A percentile compares a stretch with the other conserved stretches of the same genome.
Evolutionary conservation across 1,140 invertebrate genomes (phyloP).

Genomic region (Platorchestia sp.): DNA sequence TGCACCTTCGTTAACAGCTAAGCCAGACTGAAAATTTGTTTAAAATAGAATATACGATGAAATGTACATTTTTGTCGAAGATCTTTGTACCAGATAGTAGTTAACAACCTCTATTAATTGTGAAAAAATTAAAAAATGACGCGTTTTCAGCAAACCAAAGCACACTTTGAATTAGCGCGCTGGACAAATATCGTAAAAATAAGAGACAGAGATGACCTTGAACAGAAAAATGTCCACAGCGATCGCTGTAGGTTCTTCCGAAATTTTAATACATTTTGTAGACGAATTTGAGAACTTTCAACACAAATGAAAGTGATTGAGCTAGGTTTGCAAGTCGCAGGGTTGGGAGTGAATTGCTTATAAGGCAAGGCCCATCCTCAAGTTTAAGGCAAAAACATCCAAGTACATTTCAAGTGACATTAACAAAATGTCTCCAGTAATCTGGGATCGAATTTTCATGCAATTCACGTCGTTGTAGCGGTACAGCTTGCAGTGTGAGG

Average conservation of each 20-base stretch:
- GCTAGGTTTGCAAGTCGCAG: background rate
- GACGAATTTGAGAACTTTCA: background rate
- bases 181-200: background rate
- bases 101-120: background rate
- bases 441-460: background rate
- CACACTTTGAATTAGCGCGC: background rate
- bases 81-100: too few relatives aligned
- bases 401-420: background rate
- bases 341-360: background rate
- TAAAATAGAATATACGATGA: background rate
- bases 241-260: background rate
- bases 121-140: background rate
- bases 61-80: background rate
- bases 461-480: too few relatives aligned
- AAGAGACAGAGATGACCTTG: background rate
- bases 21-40: background rate
- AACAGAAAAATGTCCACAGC: background rate
- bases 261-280: background rate
- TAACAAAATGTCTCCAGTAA: background rate
- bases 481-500: too few relatives aligned
- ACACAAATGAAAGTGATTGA: background rate
- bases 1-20: background rate
- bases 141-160: background rate
- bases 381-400: background rate
- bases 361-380: background rate